Evolutionary conservation across 2,888 invertebrate genomes (phyloP).

Genomic region (Oligia strigilis): DNA sequence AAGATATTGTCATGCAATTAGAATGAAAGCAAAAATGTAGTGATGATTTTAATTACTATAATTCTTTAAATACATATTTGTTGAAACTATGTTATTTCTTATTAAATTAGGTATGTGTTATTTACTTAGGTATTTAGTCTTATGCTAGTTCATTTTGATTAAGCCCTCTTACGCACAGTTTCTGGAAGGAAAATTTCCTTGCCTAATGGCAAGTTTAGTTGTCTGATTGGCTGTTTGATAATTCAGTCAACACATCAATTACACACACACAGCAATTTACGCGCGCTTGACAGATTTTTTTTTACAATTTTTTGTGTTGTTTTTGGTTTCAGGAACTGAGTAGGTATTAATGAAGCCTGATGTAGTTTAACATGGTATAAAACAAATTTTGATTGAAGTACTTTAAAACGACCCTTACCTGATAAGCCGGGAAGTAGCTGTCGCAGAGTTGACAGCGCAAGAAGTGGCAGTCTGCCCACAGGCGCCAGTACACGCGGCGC

Average conservation of each 20-base stretch:
- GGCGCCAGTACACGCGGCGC: slow-evolving; percentile 97
- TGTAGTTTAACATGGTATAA: neutral
- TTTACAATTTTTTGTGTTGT: too few relatives aligned
- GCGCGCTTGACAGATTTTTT: neutral
- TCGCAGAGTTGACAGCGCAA: slow-evolving; percentile 95
- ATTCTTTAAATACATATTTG: neutral
- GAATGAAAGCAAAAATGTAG: neutral
- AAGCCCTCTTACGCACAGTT: neutral
- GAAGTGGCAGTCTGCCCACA: slow-evolving; percentile 98
- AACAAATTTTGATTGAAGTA: neutral
- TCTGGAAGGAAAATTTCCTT: neutral
- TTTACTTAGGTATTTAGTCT: too few relatives aligned
- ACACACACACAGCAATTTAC: neutral
- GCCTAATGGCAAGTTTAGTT: neutral
- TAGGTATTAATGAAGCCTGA: neutral
- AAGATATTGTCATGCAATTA: neutral
- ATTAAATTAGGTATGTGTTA: too few relatives aligned
- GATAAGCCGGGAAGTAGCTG: slow-evolving; percentile 93
- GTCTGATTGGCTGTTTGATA: neutral
- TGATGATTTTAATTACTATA: neutral
- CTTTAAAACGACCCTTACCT: slow-evolving; percentile 75
- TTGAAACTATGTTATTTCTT: too few relatives aligned
- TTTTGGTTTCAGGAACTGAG: neutral
- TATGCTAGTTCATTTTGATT: too few relatives aligned
- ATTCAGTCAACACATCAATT: neutral